Percentiles rank a stretch among this genome's conserved stretches.
phyloP scores from a whole-genome alignment of 1,140 invertebrate genomes.

The Trachymyrmex septentrionalis region DNA sequence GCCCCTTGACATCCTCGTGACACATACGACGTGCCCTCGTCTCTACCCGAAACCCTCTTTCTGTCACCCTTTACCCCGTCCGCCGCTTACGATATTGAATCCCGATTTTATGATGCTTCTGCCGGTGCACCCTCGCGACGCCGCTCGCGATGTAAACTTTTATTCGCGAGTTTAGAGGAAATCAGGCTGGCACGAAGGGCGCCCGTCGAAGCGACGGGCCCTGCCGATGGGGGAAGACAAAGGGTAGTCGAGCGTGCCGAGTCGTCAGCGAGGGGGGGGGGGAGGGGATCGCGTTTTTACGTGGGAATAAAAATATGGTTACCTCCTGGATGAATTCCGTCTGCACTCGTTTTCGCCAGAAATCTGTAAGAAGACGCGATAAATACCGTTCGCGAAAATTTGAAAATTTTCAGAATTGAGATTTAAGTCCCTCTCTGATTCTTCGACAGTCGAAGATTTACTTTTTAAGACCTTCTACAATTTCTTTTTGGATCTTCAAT shows the following conservation, averaged over 20 bases:
- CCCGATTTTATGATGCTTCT: slow-evolving; percentile 80
- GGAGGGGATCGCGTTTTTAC: slow-evolving; percentile 52
- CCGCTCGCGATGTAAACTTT: slow-evolving; percentile 80
- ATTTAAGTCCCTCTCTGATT: background rate
- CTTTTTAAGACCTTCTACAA: background rate
- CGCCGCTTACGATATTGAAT: slow-evolving; percentile 79
- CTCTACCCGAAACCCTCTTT: background rate
- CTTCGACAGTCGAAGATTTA: background rate
- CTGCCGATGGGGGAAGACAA: slow-evolving; percentile 41
- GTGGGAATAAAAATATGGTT: slow-evolving; percentile 70
- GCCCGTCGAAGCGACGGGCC: background rate
- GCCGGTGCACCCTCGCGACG: slow-evolving; percentile 55
- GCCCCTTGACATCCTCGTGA: slow-evolving; percentile 82
- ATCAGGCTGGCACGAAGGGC: slow-evolving; percentile 72
- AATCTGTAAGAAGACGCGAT: background rate
- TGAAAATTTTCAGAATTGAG: background rate
- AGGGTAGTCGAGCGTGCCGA: slow-evolving; percentile 52
- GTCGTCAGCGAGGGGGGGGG: background rate
- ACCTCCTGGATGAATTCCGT: slow-evolving; percentile 17
- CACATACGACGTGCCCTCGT: slow-evolving; percentile 79
- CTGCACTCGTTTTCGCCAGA: background rate
- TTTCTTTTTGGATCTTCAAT: background rate
- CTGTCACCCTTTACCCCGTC: background rate
- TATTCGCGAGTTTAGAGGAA: slow-evolving; percentile 81
- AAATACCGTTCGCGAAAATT: background rate